Evolutionary conservation across 2,797 vertebrate genomes (phyloP).

Genomic region (Myioborus miniatus): DNA sequence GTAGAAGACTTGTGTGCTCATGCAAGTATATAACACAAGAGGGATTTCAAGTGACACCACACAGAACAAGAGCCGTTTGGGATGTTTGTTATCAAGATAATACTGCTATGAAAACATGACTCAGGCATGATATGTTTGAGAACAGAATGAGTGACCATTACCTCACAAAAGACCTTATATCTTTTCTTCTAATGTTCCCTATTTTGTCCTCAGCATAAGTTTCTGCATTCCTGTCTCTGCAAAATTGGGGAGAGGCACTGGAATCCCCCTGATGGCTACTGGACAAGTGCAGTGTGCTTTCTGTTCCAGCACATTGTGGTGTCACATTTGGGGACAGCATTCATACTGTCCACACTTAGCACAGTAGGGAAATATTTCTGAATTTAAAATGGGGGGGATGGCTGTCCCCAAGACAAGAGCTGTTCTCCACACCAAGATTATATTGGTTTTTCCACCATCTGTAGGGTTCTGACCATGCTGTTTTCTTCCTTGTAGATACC

Average conservation of each 20-base stretch:
- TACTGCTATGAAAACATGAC: background rate
- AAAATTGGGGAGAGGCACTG: background rate
- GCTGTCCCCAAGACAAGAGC: background rate
- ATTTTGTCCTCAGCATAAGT: background rate
- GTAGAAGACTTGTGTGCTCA: background rate
- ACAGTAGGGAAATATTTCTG: background rate
- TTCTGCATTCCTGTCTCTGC: background rate
- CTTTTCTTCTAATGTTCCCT: background rate
- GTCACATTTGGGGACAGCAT: rapidly evolving
- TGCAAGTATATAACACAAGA: background rate
- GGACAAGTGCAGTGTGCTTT: background rate
- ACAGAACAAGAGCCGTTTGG: background rate
- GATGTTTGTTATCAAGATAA: background rate
- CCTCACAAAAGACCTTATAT: background rate
- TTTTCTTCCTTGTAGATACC: background rate
- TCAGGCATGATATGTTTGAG: background rate
- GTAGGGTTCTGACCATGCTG: background rate
- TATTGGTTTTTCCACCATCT: background rate
- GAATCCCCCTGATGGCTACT: rapidly evolving
- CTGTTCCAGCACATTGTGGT: background rate
- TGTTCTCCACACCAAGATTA: background rate
- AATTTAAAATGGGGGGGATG: background rate
- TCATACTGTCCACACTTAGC: background rate
- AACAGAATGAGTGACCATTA: background rate
- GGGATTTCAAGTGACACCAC: background rate